Base-by-base conservation (phyloP, 2,113 vertebrate species). In the Azemiops feae region DNA sequence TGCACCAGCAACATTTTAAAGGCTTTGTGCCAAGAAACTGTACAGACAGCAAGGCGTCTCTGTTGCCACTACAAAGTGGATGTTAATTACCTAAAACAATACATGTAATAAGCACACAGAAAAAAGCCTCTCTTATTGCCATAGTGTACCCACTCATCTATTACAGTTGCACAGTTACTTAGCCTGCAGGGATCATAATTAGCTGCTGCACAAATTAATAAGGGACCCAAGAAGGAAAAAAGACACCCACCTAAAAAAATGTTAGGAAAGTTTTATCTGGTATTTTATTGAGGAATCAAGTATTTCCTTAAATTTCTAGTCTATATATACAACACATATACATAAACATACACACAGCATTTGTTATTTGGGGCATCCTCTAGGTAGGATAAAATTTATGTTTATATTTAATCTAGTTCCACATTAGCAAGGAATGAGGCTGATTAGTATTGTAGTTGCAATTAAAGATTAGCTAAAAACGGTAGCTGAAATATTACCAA, bases 51-150 rank as follows among this genome's bases (percentile, higher is more conserved):
- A 97, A 98, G 98, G 98, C 98, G 98, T 98, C 98, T 96, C 97
- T 96, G 98, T 98, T 97, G 97, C 98, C 98, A 98, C 97, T 98
- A 98, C 97, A 98, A 98, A 98, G 98, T 98, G 98, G 98, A 98
- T 98, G 98, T 98, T 98, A 98, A 98, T 98, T 98, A 98, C 97
- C 98, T 98, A 98, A 98, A 98, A 98, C 98, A 98, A 98, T 98
- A 98, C 97, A 97, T 97, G 97, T 98, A 98, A 98, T 97, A 97
- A 97, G 97, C 97, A 95, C 96, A 95, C 97, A 96, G 93, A 93
- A 97, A 97, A 97, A 97, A 97, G 95, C 96, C 97, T 97, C 96
- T 94, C 96, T 90, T 95, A 89, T 95, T 97, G 96, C 95, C 94
- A 96, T 97, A 97, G 95, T 94, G 94, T 96, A 97, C 95, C 97